A percentile compares a stretch with the other conserved stretches of the same genome.
These are phyloP conservation scores for Acrocephalus scirpaceus DNA, from an alignment of 2,797 vertebrate genomes.

Conservation along the genomic window DNA sequence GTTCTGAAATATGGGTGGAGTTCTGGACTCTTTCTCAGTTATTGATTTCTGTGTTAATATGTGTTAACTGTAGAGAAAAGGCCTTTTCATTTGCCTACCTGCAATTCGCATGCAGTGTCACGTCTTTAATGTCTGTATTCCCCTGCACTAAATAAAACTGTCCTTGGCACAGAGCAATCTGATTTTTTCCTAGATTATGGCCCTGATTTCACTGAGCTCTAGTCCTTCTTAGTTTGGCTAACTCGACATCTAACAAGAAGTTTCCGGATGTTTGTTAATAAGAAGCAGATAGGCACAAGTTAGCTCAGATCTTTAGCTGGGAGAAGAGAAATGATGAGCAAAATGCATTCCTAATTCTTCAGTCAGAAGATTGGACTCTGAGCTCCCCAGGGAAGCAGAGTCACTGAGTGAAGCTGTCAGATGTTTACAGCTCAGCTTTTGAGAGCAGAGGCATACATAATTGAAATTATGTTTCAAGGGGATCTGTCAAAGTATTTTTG, in stretches of 20 bases:
- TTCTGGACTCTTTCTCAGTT: background rate
- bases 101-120: background rate
- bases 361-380: background rate
- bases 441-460: background rate
- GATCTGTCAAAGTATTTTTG: background rate
- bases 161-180: background rate
- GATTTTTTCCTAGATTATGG: background rate
- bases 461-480: background rate
- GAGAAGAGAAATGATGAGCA: background rate
- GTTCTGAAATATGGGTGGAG: background rate
- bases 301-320: background rate
- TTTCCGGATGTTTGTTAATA: background rate
- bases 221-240: background rate
- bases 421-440: background rate
- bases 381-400: background rate
- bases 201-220: background rate
- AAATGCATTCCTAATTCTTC: background rate
- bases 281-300: background rate
- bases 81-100: background rate
- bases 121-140: background rate
- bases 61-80: background rate
- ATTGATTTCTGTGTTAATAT: background rate
- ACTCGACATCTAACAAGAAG: background rate
- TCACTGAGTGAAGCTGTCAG: background rate
- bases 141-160: background rate